Evolutionary conservation across 2,888 invertebrate species (phyloP).

Genomic region (Gari tellinella): DNA sequence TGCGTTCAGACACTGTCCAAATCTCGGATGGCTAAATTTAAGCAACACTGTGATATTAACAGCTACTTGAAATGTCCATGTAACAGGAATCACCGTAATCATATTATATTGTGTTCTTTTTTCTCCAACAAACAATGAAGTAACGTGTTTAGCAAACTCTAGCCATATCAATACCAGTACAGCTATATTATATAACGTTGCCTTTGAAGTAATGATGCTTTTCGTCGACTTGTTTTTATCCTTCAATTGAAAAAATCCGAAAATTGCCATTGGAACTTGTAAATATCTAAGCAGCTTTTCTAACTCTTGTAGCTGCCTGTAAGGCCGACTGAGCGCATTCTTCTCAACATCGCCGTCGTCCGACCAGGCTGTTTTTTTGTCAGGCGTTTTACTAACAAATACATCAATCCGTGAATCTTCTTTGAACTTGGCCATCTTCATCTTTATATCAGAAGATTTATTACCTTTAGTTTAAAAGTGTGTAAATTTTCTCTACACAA

Average conservation of each 20-base stretch:
- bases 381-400: too few species aligned
- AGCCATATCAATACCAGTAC: background rate
- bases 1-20: constrained; percentile 1
- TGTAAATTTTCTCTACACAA: too few species aligned
- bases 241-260: constrained; percentile 4
- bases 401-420: too few species aligned
- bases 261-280: background rate
- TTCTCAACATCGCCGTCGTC: too few species aligned
- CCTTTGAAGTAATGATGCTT: background rate
- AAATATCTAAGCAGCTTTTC: background rate
- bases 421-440: too few species aligned
- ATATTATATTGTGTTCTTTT: background rate
- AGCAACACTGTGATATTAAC: constrained; percentile 3
- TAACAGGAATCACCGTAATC: background rate
- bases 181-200: background rate
- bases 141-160: background rate
- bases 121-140: constrained; percentile 2
- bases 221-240: background rate
- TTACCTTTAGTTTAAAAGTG: too few species aligned
- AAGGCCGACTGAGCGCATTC: too few species aligned
- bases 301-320: background rate
- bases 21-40: constrained; percentile 8
- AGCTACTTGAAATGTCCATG: constrained; percentile 4
- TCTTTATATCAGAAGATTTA: too few species aligned
- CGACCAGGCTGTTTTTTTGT: too few species aligned